Evolutionary conservation across 2,113 vertebrate genomes (phyloP), one percentile per base, ranked within the genome.

Genomic region (Nycticryphes semicollaris): DNA sequence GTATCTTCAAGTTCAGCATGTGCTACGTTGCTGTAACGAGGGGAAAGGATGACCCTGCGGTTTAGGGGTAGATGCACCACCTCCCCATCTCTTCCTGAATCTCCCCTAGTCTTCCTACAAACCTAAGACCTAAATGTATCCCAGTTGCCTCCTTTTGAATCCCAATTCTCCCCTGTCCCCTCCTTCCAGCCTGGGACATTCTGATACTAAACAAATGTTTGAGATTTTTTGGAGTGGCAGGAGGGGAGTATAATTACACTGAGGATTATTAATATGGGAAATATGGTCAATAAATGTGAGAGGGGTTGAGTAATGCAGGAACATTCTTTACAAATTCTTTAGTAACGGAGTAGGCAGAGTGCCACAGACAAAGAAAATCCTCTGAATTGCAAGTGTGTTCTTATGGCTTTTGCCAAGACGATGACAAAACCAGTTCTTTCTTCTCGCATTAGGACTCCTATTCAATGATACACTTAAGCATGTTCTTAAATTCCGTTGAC

Each of bases 301-400:
- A 89, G 69, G 54, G 37, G 75, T 96, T 92, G 89, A 95, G 96
- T 87, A 96, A 94, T 8, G 67, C 84, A 91, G 90, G 90, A 84
- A 91, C 90, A 92, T 96, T 96, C 96, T 93, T 94, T 76, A 87
- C 73, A 84, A 90, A 97, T 96, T 96, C 93, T 96, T 96, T 63
- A 93, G 92, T 68, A 92, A 78, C 14, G 0, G 89, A 63, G 89
- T 17, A 95, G 93, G 92, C 92, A 95, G 84, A 96, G 67, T 94
- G 92, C 90, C 84, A 85, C 13, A 92, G 89, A 88, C 95, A 94
- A 96, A 95, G 95, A 96, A 96, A 96, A 96, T 79, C 86, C 92
- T 93, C 80, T 93, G 92, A 96, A 93, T 75, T 93, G 94, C 89
- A 87, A 96, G 92, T 82, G 94, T 94, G 90, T 95, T 96, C 96